A percentile compares a stretch with the other conserved stretches of the same genome.
Evolutionary conservation across 92 coral and sea anemone species (phyloP).

Genomic region (Metridium senile): DNA sequence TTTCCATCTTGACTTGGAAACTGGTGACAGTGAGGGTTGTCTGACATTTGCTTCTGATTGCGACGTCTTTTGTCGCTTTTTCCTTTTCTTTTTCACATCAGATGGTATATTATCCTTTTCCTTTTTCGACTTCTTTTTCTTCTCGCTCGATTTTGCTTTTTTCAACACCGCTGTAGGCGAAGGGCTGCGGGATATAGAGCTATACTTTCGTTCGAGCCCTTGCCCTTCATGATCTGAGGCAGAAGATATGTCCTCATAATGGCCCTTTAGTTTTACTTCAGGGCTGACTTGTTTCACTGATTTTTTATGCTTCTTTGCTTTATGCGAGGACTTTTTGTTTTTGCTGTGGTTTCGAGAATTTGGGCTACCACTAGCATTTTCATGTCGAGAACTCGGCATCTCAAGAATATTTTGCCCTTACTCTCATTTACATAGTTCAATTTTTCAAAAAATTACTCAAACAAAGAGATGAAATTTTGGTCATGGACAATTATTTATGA

Average conservation of each 20-base stretch:
- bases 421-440: constrained; percentile 67
- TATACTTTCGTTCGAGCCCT: constrained; percentile 74
- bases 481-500: constrained; percentile 63
- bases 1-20: constrained; percentile 84
- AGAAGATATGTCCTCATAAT: constrained; percentile 99
- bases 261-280: constrained; percentile 88
- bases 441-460: constrained; percentile 64
- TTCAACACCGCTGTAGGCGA: constrained; percentile 71
- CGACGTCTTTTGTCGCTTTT: constrained; percentile 73
- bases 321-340: constrained; percentile 98
- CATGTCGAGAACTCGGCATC: constrained; percentile 98
- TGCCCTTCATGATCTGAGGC: constrained; percentile 89
- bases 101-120: constrained; percentile 68
- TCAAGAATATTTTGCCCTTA: constrained; percentile 63
- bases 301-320: constrained; percentile 92
- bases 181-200: constrained; percentile 88
- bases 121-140: constrained; percentile 78
- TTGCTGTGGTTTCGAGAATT: constrained; percentile 95
- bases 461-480: constrained; percentile 59
- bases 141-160: constrained; percentile 79
- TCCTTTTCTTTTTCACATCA: constrained; percentile 76
- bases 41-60: constrained; percentile 30
- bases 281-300: constrained; percentile 82
- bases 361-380: constrained; percentile 83
- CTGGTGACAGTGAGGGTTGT: constrained; percentile 73